Base-by-base conservation (phyloP, 2,113 vertebrate genomes). In the Clarias batrachus region DNA sequence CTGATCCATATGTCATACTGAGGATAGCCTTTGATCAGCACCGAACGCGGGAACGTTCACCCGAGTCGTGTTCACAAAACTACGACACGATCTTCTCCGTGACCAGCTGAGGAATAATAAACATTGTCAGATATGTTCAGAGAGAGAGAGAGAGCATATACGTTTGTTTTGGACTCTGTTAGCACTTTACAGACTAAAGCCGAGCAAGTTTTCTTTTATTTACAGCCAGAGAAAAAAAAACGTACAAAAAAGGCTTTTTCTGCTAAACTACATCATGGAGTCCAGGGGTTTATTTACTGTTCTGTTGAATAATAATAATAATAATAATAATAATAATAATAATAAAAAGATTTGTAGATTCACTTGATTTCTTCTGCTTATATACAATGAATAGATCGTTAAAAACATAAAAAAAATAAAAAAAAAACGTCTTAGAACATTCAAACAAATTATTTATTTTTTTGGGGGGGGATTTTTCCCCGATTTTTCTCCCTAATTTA, bases 1-100 rank as follows among this genome's bases (percentile, higher is more conserved):
- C 84, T 88, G 88, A 89, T 89, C 88, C 90, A 89, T 89, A 90
- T 90, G 90, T 89, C 88, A 88, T 85, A 71, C 85, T 81, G 87
- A 87, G 88, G 71, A 85, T 41, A 62, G 84, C 27, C 84, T 89
- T 89, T 88, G 86, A 90, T 89, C 84, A 88, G 70, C 82, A 63
- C 13, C 33, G 82, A 83, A 60, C 70, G 83, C 78, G 81, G 62
- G 33, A 81, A 85, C 84, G 63, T 81, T 87, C 56, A 54, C 73
- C 63, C 86, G 77, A 86, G 57, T 56, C 78, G 84, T 71, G 85
- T 85, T 88, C 81, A 89, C 74, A 60, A 59, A 86, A 65, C 74
- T 87, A 81, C 17, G 62, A 88, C 68, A 84, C 41, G 71, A 84
- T 83, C 37, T 25, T 19, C 33, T 23, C 11, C 27, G 25, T 52